Base-by-base conservation (phyloP, 2,888 invertebrate genomes). In the Plebejus melissa region DNA sequence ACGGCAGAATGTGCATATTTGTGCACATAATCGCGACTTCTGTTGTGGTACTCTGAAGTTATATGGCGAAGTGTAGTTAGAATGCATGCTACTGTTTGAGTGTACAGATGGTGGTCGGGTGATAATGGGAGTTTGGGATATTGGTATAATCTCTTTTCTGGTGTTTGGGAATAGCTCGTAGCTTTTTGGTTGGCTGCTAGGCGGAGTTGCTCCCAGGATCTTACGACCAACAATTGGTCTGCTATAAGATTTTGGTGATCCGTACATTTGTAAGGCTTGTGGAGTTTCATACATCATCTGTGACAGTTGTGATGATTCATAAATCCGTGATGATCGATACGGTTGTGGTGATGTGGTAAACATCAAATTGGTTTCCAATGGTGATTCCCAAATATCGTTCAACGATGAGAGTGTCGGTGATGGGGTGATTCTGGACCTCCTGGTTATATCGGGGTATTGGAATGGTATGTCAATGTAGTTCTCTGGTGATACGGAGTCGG, bases 401-500 rank as follows among this genome's bases (percentile, higher is more conserved):
- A 13, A 28, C 3, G 41, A 54, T 11, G 72, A 50, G 1, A 50
- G 13, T 28, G 28, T 50, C 79, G 4, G 65, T 69, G 76, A 75
- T 41, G 69, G 69, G 28, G 75, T 69, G 50, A 69, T 76, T 71
- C 36, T 32, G 76, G 74, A 38, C 77, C 69, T 58, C 11, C 41
- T 22, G 7, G 69, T 54, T 4, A 36, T 28, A n/a, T 58, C 58
- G 16, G 22, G 54, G 22, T 58, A 70, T 16, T 57, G 65, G 79
- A 76, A 75, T 9, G 69, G 69, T 11, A 76, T 46, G 4, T 88
- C 88, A 0, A 85, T 85, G 74, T 86, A 90, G 0, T 86, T 84
- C n/a, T 90, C 92, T 0, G 92, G 90, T n/a, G 92, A 91, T 2
- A 84, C 85, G 0, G 90, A 90, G 70, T 93, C 91, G 0, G 90